These are phyloP conservation scores for Acanthiza pusilla DNA, from an alignment of 2,797 vertebrate species.

Conservation along the genomic window DNA sequence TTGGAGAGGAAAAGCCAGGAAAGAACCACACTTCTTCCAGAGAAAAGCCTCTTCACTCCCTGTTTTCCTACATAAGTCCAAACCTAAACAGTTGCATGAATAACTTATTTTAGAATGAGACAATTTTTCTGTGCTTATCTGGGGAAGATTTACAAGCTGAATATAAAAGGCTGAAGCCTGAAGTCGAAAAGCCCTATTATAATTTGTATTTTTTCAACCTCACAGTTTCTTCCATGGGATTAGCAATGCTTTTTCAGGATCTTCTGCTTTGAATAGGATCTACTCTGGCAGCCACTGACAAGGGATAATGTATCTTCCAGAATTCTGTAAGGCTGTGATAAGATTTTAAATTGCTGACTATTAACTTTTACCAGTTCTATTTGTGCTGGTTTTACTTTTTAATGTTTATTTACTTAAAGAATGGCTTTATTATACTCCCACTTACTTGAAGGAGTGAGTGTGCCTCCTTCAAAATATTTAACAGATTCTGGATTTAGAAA, in stretches of 20 bases:
- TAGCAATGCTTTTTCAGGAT: background rate
- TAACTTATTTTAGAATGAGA: background rate
- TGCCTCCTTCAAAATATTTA: background rate
- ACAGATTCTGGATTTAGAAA: background rate
- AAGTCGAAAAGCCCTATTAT: background rate
- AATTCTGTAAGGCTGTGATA: background rate
- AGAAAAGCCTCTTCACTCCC: background rate
- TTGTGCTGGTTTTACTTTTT: background rate
- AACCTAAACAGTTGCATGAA: background rate
- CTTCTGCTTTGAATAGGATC: background rate
- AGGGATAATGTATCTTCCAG: background rate
- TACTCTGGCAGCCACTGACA: background rate
- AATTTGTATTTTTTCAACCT: background rate
- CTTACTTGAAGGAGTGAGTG: background rate
- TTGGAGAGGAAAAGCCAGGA: background rate
- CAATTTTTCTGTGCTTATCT: background rate
- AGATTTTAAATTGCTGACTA: background rate
- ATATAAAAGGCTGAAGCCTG: background rate
- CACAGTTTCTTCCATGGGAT: background rate
- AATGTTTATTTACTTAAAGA: background rate
- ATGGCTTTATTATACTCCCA: background rate
- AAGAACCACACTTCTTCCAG: background rate
- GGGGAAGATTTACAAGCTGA: background rate
- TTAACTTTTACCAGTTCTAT: background rate
- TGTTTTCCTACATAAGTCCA: background rate